Evolutionary conservation across 2,797 vertebrate species (phyloP).

Genomic region (Vespertilio murinus): DNA sequence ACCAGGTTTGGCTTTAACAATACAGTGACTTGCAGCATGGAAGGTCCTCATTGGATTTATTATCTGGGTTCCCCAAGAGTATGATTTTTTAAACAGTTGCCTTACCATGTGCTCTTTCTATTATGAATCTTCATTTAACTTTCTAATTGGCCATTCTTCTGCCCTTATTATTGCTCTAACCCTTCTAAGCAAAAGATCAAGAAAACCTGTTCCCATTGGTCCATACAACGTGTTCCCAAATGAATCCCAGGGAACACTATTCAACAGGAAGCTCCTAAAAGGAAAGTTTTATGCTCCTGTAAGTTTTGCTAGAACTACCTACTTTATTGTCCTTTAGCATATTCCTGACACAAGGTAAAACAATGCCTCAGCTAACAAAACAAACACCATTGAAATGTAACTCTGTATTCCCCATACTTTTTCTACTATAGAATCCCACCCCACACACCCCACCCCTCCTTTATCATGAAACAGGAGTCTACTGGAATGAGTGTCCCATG

Average conservation of each 20-base stretch:
- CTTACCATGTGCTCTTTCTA: not conserved
- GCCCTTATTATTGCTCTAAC: not conserved
- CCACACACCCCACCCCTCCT: not conserved
- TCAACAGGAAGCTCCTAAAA: not conserved
- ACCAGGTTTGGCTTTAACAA: not conserved
- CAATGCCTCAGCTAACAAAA: not conserved
- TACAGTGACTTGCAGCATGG: not conserved
- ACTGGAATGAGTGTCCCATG: not conserved
- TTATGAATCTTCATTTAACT: not conserved
- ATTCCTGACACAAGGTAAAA: not conserved
- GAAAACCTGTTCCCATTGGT: not conserved
- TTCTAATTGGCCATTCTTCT: not conserved
- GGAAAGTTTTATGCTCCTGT: not conserved
- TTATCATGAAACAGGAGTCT: not conserved
- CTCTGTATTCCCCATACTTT: not conserved
- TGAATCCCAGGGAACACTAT: not conserved
- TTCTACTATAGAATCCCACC: not conserved
- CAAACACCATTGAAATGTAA: not conserved
- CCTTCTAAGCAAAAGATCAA: not conserved
- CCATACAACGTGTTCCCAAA: not conserved
- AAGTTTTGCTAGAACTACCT: not conserved
- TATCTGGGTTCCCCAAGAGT: not conserved
- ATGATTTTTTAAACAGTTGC: not conserved
- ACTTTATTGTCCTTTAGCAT: not conserved
- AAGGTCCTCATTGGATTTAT: not conserved